A percentile compares a stretch with the other conserved stretches of the same genome.
phyloP scores from a whole-genome alignment of 2,888 invertebrate species.

The Hirtodrosophila histrioides region DNA sequence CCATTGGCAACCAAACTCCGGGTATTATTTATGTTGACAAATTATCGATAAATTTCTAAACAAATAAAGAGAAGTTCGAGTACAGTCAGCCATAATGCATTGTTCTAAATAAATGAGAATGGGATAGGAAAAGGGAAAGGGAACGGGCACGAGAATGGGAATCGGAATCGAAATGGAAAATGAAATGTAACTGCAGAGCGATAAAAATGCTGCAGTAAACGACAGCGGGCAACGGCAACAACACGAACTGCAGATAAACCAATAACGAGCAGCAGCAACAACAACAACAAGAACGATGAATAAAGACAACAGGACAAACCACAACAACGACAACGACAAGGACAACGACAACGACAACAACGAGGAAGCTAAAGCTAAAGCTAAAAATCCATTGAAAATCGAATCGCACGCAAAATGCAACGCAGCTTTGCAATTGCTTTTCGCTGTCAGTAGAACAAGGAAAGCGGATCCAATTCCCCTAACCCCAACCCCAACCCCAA shows the following conservation, averaged over 20 bases:
- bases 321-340: constrained; percentile 20
- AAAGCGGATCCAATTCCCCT: constrained; percentile 25
- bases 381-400: constrained; percentile 49
- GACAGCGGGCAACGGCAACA: constrained; percentile 17
- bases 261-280: constrained; percentile 53
- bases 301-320: constrained; percentile 40
- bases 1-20: constrained; percentile 26
- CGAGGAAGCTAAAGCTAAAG: constrained; percentile 17
- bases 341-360: constrained; percentile 18
- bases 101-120: constrained; percentile 51
- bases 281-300: constrained; percentile 42
- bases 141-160: neutral
- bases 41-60: constrained; percentile 65
- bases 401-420: constrained; percentile 65
- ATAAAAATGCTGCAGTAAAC: constrained; percentile 42
- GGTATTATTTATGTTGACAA: constrained; percentile 60
- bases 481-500: neutral
- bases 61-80: constrained; percentile 37
- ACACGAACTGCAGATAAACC: constrained; percentile 64
- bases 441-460: constrained; percentile 33
- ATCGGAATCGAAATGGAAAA: constrained; percentile 42
- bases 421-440: constrained; percentile 59
- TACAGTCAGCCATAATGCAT: constrained; percentile 39
- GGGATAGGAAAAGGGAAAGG: no score
- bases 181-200: constrained; percentile 56